These are phyloP conservation scores for Lutjanus argentimaculatus DNA, from an alignment of 2,797 vertebrate species.

Conservation along the genomic window DNA sequence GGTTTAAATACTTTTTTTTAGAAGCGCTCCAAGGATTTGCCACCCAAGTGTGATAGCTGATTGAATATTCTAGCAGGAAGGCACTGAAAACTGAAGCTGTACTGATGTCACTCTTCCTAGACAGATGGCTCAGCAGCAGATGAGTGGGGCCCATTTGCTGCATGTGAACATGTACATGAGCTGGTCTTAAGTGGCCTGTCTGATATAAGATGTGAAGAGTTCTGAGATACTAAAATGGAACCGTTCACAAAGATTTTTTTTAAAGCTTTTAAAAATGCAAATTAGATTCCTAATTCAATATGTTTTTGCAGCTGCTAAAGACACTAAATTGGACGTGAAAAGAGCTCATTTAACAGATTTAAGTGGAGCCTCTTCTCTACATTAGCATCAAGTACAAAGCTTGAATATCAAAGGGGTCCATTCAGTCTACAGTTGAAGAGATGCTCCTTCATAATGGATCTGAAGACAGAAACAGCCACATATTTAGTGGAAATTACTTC, in stretches of 20 bases:
- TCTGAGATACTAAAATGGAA: slow-evolving; percentile 21
- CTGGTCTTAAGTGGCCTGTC: slow-evolving; percentile 36
- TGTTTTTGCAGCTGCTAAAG: slow-evolving; percentile 46
- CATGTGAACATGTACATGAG: slow-evolving; percentile 43
- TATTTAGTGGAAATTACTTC: slow-evolving; percentile 1
- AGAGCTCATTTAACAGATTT: slow-evolving; percentile 50
- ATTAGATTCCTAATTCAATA: slow-evolving; percentile 42
- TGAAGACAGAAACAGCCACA: slow-evolving; percentile 26
- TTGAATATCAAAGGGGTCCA: slow-evolving; percentile 47
- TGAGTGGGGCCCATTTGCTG: slow-evolving; percentile 33
- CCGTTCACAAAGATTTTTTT: slow-evolving; percentile 16
- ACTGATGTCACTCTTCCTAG: slow-evolving; percentile 15
- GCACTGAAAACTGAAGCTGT: slow-evolving; percentile 11
- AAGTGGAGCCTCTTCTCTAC: slow-evolving; percentile 51
- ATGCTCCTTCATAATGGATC: slow-evolving; percentile 31
- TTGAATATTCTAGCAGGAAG: slow-evolving; percentile 3
- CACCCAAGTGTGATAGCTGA: neutral
- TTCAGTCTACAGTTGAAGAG: slow-evolving; percentile 29
- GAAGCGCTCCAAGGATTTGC: neutral
- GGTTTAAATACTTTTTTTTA: neutral
- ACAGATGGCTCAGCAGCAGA: slow-evolving; percentile 35
- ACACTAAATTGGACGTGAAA: slow-evolving; percentile 28
- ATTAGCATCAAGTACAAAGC: slow-evolving; percentile 52
- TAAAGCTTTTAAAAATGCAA: slow-evolving; percentile 42
- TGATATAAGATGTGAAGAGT: slow-evolving; percentile 33